Evolutionary conservation across 2,113 vertebrate species (phyloP), one percentile per base, ranked within the genome.

Genomic region (Agelaius phoeniceus): DNA sequence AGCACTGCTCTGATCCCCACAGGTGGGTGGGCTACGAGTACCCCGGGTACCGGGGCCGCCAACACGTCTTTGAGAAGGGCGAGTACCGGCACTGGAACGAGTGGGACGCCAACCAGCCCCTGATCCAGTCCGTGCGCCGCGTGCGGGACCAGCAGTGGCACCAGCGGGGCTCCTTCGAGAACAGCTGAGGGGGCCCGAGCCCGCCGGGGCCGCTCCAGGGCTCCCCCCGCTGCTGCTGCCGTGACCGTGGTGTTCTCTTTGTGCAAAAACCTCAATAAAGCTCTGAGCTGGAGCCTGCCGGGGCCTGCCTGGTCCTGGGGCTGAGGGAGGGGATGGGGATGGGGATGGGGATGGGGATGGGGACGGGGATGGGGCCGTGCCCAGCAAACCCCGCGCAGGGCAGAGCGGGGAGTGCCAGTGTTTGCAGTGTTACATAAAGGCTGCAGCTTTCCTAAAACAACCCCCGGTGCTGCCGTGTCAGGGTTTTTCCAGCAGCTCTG

Each of bases 11-110:
- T 9, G 5, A 0, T 74, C 55, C 89, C 24, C 0, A 9, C 97
- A 99, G 99, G 75, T 99, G 99, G 99, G 99, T 99, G 13, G 99
- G 98, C 89, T 99, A 99, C 72, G 98, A 98, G 97, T 99, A 98
- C 95, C 99, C 99, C 0, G 99, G 99, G 48, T 99, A 99, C 97
- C 98, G 99, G 23, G 99, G 99, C 59, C 98, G 97, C 68, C 99
- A 99, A 97, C 99, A 98, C 44, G 98, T 99, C 94, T 99, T 99
- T 0, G 98, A 99, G 97, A 98, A 97, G 57, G 99, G 98, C 12
- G 99, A 99, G 46, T 99, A 98, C 97, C 98, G 98, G 84, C 99
- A 99, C 97, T 99, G 99, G 99, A 99, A 99, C 11, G 98, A 99
- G 86, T 99, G 99, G 99, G 98, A 98, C 4, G 98, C 99, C 71